Evolutionary conservation across 2,797 vertebrate genomes (phyloP).

Genomic region (Taeniopygia guttata): DNA sequence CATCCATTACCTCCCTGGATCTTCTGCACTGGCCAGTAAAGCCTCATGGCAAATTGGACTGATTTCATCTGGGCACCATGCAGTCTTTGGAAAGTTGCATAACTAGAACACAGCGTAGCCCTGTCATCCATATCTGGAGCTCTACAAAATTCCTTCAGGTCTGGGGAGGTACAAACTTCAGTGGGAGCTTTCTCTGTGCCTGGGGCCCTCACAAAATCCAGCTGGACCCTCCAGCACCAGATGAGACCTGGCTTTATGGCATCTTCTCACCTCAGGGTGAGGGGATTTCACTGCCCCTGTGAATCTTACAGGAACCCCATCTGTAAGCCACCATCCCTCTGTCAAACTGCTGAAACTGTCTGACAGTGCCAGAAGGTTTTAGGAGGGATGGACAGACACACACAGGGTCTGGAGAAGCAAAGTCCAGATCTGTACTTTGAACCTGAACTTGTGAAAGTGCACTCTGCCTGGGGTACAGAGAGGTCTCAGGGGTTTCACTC

Average conservation of each 20-base stretch:
- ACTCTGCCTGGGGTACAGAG: not conserved
- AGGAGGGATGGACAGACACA: not conserved
- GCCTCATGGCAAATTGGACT: not conserved
- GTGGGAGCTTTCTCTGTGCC: not conserved
- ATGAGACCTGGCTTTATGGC: not conserved
- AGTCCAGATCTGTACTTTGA: not conserved
- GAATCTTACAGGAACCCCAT: fast-evolving
- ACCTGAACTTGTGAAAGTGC: not conserved
- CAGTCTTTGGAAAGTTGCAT: not conserved
- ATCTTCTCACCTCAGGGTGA: not conserved
- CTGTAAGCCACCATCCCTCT: not conserved
- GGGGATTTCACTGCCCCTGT: not conserved
- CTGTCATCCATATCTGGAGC: not conserved
- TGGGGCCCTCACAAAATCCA: not conserved
- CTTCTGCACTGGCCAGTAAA: not conserved
- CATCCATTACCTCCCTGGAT: not conserved
- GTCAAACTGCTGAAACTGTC: not conserved
- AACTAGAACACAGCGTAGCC: not conserved
- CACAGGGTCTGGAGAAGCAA: not conserved
- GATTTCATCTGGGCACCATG: fast-evolving
- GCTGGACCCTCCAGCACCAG: not conserved
- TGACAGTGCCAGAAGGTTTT: not conserved
- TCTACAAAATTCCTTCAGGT: not conserved
- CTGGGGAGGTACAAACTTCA: not conserved
- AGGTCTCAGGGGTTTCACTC: not conserved